These are phyloP conservation scores for Mustela lutreola DNA, from an alignment of 2,113 vertebrate genomes.

Conservation along the genomic window DNA sequence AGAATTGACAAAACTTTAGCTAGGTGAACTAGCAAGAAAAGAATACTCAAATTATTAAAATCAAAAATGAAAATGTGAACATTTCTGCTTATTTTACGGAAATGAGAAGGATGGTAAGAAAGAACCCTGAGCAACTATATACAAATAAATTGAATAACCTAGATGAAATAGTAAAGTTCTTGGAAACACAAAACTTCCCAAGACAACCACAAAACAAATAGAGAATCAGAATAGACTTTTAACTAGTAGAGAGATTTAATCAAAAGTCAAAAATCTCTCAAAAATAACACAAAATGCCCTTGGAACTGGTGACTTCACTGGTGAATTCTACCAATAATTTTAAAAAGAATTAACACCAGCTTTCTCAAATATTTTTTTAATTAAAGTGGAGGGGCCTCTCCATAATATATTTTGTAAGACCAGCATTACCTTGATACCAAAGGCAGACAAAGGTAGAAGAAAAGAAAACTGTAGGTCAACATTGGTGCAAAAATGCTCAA, in stretches of 20 bases:
- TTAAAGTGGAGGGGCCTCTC: neutral
- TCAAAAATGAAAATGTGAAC: neutral
- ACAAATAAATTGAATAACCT: neutral
- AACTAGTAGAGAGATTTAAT: neutral
- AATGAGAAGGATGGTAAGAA: neutral
- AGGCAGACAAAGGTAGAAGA: neutral
- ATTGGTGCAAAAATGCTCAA: neutral
- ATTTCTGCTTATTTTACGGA: neutral
- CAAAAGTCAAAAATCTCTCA: neutral
- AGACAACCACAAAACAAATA: neutral
- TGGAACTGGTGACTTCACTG: neutral
- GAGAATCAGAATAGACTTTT: neutral
- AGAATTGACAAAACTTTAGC: neutral
- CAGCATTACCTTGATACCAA: neutral
- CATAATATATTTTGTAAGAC: neutral
- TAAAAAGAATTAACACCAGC: neutral
- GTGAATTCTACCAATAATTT: neutral
- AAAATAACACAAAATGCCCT: neutral
- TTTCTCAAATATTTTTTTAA: neutral
- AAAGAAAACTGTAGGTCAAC: neutral
- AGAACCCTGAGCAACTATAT: neutral
- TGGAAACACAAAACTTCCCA: neutral
- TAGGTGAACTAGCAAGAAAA: neutral
- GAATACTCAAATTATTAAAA: neutral
- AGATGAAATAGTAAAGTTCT: neutral